These are phyloP conservation scores for Scomberomorus guttatus DNA, from an alignment of 2,797 vertebrate species.

Conservation along the genomic window DNA sequence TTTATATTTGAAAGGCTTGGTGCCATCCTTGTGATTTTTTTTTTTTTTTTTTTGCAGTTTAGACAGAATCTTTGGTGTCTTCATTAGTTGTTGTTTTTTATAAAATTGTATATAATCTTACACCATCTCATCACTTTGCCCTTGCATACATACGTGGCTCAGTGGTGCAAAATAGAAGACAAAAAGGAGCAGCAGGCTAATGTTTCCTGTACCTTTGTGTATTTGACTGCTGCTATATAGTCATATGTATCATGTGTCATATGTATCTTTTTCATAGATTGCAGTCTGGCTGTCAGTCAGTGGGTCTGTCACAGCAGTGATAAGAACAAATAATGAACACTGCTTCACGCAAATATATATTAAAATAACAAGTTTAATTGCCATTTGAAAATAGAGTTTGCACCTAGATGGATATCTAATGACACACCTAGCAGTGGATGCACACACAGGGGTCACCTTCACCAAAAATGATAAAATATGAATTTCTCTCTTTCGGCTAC, in stretches of 20 bases:
- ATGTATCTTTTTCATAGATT: not conserved
- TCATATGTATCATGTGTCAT: not conserved
- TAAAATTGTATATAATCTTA: conserved; percentile 8
- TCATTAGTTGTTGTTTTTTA: conserved; percentile 25
- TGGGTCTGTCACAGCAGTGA: not conserved
- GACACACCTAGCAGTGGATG: not conserved
- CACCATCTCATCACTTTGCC: conserved; percentile 14
- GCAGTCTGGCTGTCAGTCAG: conserved; percentile 6
- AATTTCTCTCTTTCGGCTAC: conserved; percentile 38
- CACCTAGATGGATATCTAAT: conserved; percentile 9
- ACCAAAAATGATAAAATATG: conserved; percentile 40
- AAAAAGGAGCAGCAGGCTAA: not conserved
- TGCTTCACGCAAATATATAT: conserved; percentile 27
- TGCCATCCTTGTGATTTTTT: not conserved
- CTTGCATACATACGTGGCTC: not conserved
- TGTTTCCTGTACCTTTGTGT: not conserved
- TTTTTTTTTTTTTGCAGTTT: not conserved
- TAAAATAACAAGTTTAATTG: conserved; percentile 18
- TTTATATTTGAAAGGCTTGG: conserved; percentile 18
- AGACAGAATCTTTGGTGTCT: conserved; percentile 14
- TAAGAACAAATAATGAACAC: conserved; percentile 1
- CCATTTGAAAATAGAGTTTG: conserved; percentile 15
- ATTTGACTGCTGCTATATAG: not conserved
- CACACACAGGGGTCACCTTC: conserved; percentile 38
- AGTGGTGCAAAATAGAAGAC: not conserved